Evolutionary conservation across 2,888 invertebrate species (phyloP).

Genomic region (Pristionchus arcanus): DNA sequence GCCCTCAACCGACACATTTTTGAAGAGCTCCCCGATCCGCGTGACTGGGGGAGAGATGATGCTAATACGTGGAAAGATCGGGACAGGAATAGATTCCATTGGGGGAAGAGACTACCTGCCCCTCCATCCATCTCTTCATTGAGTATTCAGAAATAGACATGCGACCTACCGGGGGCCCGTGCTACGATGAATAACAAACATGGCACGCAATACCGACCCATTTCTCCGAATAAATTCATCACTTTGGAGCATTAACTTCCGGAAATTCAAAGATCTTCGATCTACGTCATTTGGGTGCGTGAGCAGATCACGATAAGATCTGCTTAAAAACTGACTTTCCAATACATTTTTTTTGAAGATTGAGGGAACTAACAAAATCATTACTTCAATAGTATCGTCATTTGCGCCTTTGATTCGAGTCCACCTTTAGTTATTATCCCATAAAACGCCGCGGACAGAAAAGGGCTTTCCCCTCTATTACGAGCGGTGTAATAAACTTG

Average conservation of each 20-base stretch:
- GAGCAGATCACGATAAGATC: not conserved
- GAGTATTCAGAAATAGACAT: not conserved
- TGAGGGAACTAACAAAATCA: too few relatives aligned
- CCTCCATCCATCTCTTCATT: conserved; percentile 7
- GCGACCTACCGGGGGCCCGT: conserved; percentile 25
- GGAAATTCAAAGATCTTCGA: not conserved
- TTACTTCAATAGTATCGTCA: not conserved
- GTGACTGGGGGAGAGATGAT: not conserved
- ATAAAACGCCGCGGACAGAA: not conserved
- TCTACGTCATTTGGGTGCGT: not conserved
- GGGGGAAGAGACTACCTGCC: not conserved
- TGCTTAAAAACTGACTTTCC: too few relatives aligned
- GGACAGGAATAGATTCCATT: not conserved
- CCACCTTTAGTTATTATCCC: not conserved
- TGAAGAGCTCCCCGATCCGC: not conserved
- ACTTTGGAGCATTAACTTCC: not conserved
- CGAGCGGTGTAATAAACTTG: not conserved
- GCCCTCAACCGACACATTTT: not conserved
- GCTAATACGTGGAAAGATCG: not conserved
- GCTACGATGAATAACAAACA: not conserved
- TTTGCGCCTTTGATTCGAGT: not conserved
- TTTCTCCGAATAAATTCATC: not conserved
- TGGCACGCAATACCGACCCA: not conserved
- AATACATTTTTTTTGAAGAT: too few relatives aligned
- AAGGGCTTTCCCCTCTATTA: not conserved